Evolutionary conservation across 2,113 vertebrate genomes (phyloP), one percentile per base, ranked within the genome.

Genomic region (Cheirogaleus medius): DNA sequence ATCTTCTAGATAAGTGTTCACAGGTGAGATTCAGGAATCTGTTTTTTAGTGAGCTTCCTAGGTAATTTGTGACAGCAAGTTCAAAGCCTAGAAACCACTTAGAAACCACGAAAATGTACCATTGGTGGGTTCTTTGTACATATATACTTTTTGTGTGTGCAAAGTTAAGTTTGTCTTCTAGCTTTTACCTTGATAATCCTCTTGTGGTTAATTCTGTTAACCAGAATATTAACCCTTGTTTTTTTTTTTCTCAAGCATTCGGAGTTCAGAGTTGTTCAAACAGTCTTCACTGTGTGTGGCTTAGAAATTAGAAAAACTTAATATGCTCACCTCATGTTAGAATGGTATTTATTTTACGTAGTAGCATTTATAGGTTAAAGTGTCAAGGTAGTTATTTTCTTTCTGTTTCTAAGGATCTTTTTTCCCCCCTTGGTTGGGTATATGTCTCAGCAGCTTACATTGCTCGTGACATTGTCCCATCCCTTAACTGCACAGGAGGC

Each of bases 251-350:
- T 82, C 66, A 23, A 73, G 52, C 44, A 49, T 74, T 90, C 29
- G 25, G 21, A 93, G 23, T 82, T 83, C 71, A 86, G n/a, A 71
- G 37, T 27, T 23, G n/a, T 90, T 91, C 32, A 44, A 68, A 42
- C 5, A 63, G 12, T 64, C 34, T 87, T 80, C 13, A 64, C 60
- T 58, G 89, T 81, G 13, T 54, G 1, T 64, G 37, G n/a, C 39
- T 93, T 96, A 85, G 44, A 91, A 94, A 93, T 97, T 12, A 68
- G 63, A 69, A 97, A 52, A 89, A 58, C 18, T 84, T 63, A 89
- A 1, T 39, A 34, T 80, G 17, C 69, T 87, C 44, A 32, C 29
- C 32, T 95, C 25, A 49, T 42, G 27, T 52, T 64, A 86, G 13
- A 49, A 14, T 83, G 47, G 25, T 64, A 39, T 82, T 86, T 93